Evolutionary conservation across 2,113 vertebrate species (phyloP).

Genomic region (Dryoscopus gambensis): DNA sequence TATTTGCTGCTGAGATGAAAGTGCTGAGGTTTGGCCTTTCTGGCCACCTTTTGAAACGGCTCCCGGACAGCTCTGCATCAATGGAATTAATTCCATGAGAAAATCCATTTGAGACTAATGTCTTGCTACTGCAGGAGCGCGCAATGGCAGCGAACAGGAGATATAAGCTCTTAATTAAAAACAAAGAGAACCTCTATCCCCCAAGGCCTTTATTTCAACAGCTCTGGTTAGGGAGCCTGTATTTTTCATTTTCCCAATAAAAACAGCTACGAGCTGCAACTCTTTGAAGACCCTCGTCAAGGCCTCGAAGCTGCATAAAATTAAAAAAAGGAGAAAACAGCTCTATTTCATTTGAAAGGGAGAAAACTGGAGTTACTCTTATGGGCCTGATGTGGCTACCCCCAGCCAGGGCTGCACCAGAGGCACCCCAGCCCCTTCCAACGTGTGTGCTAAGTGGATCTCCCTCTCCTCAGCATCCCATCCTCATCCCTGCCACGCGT

Average conservation of each 20-base stretch:
- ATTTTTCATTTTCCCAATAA: constrained; percentile 28
- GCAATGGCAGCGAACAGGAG: not conserved
- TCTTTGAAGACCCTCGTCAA: constrained; percentile 8
- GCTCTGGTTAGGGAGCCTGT: not conserved
- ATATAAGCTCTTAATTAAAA: constrained; percentile 58
- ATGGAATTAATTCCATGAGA: constrained; percentile 13
- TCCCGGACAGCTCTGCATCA: constrained; percentile 8
- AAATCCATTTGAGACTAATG: not conserved
- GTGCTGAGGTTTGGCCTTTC: constrained; percentile 23
- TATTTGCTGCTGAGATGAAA: constrained; percentile 35
- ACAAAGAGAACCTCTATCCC: constrained; percentile 44
- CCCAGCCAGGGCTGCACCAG: rapidly evolving
- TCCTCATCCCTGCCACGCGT: not conserved
- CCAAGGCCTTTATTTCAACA: constrained; percentile 19
- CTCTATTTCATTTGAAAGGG: not conserved
- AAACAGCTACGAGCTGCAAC: not conserved
- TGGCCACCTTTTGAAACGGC: not conserved
- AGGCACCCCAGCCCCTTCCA: not conserved
- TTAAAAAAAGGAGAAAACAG: not conserved
- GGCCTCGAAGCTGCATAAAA: not conserved
- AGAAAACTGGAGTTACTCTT: not conserved
- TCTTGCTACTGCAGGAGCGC: not conserved
- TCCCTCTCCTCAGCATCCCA: not conserved
- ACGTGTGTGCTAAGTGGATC: rapidly evolving
- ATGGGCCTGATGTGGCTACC: rapidly evolving